Evolutionary conservation across 2,113 vertebrate genomes (phyloP), one percentile per base, ranked within the genome.

Genomic region (Nothobranchius furzeri): DNA sequence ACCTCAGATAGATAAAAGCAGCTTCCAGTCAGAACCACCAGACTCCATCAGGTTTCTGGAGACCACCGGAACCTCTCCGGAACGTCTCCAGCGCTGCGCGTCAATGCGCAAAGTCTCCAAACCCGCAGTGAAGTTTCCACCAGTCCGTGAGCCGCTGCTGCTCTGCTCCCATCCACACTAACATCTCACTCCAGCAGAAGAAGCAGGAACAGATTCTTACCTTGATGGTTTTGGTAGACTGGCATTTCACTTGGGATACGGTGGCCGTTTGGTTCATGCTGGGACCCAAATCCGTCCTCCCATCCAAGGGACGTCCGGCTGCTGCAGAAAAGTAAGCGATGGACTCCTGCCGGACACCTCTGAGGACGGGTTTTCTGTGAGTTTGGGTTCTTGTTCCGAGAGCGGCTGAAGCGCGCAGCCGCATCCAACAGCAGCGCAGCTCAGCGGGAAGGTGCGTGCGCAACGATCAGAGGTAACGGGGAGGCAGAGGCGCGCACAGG

Each of bases 261-360:
- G 89, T 92, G 75, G 94, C 95, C 45, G 95, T 95, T 87, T 96
- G 95, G 90, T 96, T 96, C 95, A 96, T 96, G 57, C 76, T 94
- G 90, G 84, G 90, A 83, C 42, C n/a, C 60, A 42, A 63, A 45
- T 52, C 70, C 47, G 62, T 67, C 55, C 73, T 54, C 51, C 57
- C 67, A 77, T 78, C 84, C 78, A 60, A 30, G 30, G 73, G 52
- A 14, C 15, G 1, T n/a, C 37, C 51, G 69, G 17, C 42, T 35
- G 68, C 61, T 24, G 59, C 3, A 0, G 17, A 65, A 53, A 60
- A 60, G 37, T 0, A 12, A 66, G 54, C 57, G 60, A 40, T 12
- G 30, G 37, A 56, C 3, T 11, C 30, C 54, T 45, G 40, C 43
- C 37, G 9, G 43, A 45, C 3, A 10, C 9, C 48, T 11, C 50